These are phyloP conservation scores for Clangula hyemalis DNA, from an alignment of 2,797 vertebrate species.

Conservation along the genomic window DNA sequence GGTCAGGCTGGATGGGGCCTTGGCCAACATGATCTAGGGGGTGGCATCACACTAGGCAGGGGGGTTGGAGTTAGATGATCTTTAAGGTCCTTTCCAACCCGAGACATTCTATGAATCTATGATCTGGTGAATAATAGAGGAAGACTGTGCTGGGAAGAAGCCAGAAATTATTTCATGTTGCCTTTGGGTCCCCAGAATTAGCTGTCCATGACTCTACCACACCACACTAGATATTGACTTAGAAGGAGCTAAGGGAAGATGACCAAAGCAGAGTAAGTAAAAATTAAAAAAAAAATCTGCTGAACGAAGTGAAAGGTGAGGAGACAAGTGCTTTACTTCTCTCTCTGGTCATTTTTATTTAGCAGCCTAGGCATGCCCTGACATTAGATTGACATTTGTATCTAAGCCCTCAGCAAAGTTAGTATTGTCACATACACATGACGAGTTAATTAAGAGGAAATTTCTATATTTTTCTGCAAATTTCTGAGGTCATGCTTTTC, in stretches of 20 bases:
- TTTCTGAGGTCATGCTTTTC: background rate
- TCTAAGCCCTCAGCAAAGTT: background rate
- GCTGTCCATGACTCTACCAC: background rate
- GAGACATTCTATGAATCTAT: background rate
- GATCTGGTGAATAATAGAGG: background rate
- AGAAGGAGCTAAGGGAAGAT: background rate
- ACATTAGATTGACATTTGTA: background rate
- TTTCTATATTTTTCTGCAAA: background rate
- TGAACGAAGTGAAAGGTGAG: background rate
- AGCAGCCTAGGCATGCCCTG: background rate
- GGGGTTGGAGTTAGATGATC: too few relatives aligned
- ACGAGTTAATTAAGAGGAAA: background rate
- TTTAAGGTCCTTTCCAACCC: too few relatives aligned
- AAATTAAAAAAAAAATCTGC: background rate
- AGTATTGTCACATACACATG: background rate
- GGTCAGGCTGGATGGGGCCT: too few relatives aligned
- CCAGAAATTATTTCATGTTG: background rate
- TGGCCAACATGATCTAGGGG: too few relatives aligned
- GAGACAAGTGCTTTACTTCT: background rate
- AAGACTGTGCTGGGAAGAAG: background rate
- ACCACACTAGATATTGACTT: background rate
- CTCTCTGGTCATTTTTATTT: background rate
- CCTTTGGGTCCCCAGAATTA: background rate
- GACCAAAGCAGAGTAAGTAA: background rate
- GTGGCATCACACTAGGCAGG: too few relatives aligned